A percentile compares a stretch with the other conserved stretches of the same genome.
Conservation (phyloP, 2,888 invertebrate genomes). For the Acleris cristana region DNA sequence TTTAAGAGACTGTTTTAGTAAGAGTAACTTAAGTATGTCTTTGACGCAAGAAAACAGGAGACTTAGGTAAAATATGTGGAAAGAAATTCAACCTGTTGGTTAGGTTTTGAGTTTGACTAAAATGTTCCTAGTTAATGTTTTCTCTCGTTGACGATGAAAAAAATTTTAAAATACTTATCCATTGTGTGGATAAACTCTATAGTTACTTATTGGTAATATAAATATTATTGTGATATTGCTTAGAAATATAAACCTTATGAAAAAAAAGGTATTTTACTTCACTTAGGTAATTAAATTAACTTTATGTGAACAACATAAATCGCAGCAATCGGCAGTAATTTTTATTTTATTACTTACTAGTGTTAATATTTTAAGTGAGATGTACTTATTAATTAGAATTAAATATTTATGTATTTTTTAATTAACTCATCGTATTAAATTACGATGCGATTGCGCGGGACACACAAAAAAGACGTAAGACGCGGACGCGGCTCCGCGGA, state of each 20-base stretch:
- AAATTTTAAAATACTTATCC: conserved; percentile 4
- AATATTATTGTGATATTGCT: conserved; percentile 50
- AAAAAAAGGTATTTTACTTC: too few species aligned
- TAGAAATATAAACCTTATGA: conserved; percentile 10
- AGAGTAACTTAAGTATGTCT: neutral
- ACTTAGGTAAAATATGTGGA: neutral
- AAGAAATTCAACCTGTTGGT: neutral
- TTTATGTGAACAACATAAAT: too few species aligned
- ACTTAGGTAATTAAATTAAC: too few species aligned
- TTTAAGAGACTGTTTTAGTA: conserved; percentile 12
- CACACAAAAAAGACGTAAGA: too few species aligned
- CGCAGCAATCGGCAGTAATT: too few species aligned
- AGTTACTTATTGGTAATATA: conserved; percentile 27
- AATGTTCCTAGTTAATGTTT: conserved; percentile 15
- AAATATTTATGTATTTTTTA: too few species aligned
- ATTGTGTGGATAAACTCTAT: conserved; percentile 3
- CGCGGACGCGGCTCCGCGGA: too few species aligned
- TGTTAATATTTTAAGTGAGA: too few species aligned
- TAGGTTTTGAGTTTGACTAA: neutral
- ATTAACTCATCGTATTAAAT: too few species aligned
- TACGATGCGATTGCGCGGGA: too few species aligned
- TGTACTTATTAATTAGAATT: too few species aligned
- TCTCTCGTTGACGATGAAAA: conserved; percentile 33
- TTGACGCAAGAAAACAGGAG: conserved; percentile 33
- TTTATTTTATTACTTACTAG: too few species aligned